These are phyloP conservation scores for Brachionus koreanus DNA, from an alignment of 1,140 invertebrate species.

Conservation along the genomic window DNA sequence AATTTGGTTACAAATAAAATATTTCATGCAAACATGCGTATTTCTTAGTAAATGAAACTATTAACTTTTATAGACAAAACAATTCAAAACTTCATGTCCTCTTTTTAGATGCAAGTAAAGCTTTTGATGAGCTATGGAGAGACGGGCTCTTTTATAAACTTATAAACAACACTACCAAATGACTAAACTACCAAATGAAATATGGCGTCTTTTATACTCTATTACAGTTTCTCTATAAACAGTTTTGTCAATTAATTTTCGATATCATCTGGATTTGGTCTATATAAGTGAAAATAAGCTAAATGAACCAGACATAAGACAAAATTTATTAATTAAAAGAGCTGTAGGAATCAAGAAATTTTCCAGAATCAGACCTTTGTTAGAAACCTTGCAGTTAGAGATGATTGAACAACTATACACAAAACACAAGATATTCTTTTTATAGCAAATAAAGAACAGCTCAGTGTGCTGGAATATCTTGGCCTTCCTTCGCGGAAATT, in stretches of 20 bases:
- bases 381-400: not conserved
- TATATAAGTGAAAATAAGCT: not conserved
- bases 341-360: not conserved
- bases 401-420: not conserved
- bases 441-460: no score
- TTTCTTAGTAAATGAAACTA: no score
- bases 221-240: not conserved
- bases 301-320: not conserved
- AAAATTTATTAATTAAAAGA: not conserved
- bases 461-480: no score
- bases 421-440: no score
- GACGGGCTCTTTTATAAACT: not conserved
- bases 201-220: not conserved
- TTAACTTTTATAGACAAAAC: no score
- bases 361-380: not conserved
- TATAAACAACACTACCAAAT: no score
- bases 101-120: no score
- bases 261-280: not conserved
- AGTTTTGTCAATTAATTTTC: not conserved
- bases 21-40: no score
- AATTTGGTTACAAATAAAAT: no score
- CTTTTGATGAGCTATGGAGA: not conserved
- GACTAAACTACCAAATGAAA: not conserved
- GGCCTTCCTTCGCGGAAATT: no score
- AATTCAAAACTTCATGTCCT: no score